Evolutionary conservation across 2,888 invertebrate genomes (phyloP), one percentile per base, ranked within the genome.

Genomic region (Cylindroiulus punctatus): DNA sequence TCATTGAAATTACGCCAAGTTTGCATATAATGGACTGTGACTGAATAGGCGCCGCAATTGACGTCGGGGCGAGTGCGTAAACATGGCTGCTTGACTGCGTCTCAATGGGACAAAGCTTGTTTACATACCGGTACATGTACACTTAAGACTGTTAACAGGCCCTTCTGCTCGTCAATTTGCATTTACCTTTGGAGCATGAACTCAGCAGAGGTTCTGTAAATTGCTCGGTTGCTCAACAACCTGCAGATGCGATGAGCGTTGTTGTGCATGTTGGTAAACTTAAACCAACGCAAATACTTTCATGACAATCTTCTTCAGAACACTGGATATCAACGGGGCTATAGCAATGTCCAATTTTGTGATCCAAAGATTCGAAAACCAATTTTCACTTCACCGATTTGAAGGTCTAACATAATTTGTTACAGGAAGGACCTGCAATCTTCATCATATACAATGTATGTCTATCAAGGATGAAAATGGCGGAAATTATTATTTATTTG

Each of bases 101-200:
- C 17, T 76, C 76, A 76, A 76, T 76, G 30, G 14, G 76, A 76
- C 76, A 76, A 76, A 32, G 76, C 76, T 76, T 76, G 76, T 76
- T 76, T 76, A 76, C 76, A 76, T 76, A n/a, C n/a, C n/a, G n/a
- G n/a, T n/a, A n/a, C n/a, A n/a, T n/a, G n/a, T n/a, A 76, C 52
- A 76, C 17, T 76, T 76, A 76, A 76, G 76, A 76, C 30, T 76
- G 76, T 76, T 76, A 76, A 76, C 76, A 30, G 76, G 30, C 76
- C 76, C 76, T 76, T 76, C 30, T 30, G 76, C 76, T 76, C 76
- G 76, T 76, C 32, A 76, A 76, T 30, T 76, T 76, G 26, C 30
- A 30, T 76, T 76, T 76, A 30, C 76, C 32, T 76, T 76, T 14
- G 76, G 17, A 30, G 12, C 76, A 32, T 76, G 76, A 76, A 76